Conservation (phyloP, 1,140 invertebrate species). For the Leptinotarsa defecta region DNA sequence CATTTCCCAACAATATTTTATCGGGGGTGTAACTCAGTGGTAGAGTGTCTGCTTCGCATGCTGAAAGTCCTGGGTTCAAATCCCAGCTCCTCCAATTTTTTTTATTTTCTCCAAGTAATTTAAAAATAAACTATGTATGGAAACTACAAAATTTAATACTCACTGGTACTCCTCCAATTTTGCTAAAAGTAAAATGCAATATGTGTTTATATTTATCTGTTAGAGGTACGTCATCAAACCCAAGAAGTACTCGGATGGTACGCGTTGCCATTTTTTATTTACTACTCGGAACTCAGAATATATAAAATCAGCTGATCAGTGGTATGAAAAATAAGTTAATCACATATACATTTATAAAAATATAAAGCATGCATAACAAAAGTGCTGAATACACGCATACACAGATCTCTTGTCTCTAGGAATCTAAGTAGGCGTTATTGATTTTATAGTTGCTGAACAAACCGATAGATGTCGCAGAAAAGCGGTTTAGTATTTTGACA, state of each 20-base stretch:
- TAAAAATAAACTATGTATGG: not conserved
- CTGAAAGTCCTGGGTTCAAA: constrained; percentile 78
- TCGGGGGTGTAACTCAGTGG: constrained; percentile 76
- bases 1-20: not conserved
- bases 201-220: constrained; percentile 65
- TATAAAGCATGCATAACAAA: not conserved
- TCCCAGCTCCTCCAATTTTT: constrained; percentile 67
- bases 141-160: constrained; percentile 47
- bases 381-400: not conserved
- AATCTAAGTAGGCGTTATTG: not conserved
- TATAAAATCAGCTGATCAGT: not conserved
- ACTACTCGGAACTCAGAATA: not conserved
- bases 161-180: constrained; percentile 73
- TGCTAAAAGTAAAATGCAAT: constrained; percentile 70
- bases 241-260: constrained; percentile 64
- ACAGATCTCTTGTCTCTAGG: not conserved
- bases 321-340: constrained; percentile 25
- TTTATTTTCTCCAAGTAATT: no score
- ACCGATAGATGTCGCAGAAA: no score
- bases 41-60: constrained; percentile 79
- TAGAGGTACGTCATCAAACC: constrained; percentile 71
- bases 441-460: not conserved
- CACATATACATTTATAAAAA: constrained; percentile 22
- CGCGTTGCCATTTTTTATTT: constrained; percentile 57
- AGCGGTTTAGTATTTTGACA: no score